Evolutionary conservation across 2,113 vertebrate species (phyloP).

Genomic region (Thunnus thynnus): DNA sequence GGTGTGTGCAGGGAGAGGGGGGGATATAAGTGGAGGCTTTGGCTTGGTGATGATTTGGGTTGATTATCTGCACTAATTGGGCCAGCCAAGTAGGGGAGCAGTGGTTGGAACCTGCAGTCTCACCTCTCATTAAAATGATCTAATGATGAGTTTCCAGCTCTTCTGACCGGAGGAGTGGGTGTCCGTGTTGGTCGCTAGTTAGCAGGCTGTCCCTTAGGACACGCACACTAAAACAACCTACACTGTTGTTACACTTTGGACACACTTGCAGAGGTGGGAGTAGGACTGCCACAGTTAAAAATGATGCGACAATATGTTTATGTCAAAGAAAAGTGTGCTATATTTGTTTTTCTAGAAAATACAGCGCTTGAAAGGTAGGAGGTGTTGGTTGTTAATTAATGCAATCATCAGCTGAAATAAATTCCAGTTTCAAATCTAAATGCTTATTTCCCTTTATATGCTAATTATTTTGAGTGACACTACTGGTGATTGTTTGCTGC

Average conservation of each 20-base stretch:
- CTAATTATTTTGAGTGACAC: slow-evolving; percentile 8
- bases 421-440: slow-evolving; percentile 20
- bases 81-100: slow-evolving; percentile 64
- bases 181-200: slow-evolving; percentile 70
- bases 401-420: slow-evolving; percentile 14
- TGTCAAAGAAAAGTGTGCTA: slow-evolving; percentile 7
- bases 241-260: slow-evolving; percentile 58
- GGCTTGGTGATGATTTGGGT: slow-evolving; percentile 78
- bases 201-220: slow-evolving; percentile 72
- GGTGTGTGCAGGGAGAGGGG: slow-evolving; percentile 34
- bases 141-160: slow-evolving; percentile 78
- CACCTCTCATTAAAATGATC: slow-evolving; percentile 84
- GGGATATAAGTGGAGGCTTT: slow-evolving; percentile 58
- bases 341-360: slow-evolving; percentile 27
- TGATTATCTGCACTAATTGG: slow-evolving; percentile 84
- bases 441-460: neutral
- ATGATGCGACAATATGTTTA: slow-evolving; percentile 26
- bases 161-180: slow-evolving; percentile 70
- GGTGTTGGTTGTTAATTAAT: slow-evolving; percentile 50
- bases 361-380: slow-evolving; percentile 27
- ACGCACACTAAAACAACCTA: slow-evolving; percentile 50
- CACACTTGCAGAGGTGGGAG: slow-evolving; percentile 40
- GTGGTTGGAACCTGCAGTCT: slow-evolving; percentile 70
- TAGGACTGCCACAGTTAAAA: slow-evolving; percentile 15
- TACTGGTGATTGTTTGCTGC: neutral